These are phyloP conservation scores for Agrochola circellaris DNA, from an alignment of 2,888 invertebrate genomes.

Conservation along the genomic window DNA sequence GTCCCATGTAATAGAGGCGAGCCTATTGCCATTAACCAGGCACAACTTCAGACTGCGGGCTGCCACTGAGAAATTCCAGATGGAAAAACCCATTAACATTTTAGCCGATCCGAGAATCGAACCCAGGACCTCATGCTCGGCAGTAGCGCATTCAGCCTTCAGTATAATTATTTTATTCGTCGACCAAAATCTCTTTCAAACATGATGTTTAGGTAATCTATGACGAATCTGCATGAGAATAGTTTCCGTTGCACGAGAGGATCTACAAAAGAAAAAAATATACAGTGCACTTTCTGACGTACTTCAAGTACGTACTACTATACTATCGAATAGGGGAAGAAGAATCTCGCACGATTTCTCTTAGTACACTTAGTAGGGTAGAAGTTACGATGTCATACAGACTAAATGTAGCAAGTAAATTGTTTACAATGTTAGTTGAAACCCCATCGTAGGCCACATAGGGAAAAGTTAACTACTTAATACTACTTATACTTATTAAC, in stretches of 20 bases:
- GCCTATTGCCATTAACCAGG: neutral
- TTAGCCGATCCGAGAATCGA: too few species aligned
- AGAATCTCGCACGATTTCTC: neutral
- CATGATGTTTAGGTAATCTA: neutral
- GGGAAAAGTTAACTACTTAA: neutral
- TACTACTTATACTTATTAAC: neutral
- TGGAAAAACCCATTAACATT: too few species aligned
- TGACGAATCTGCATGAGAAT: too few species aligned
- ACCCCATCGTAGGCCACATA: neutral
- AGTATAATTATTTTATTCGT: constrained; percentile 5
- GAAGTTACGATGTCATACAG: constrained; percentile 8
- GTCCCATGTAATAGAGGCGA: neutral
- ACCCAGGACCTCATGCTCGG: too few species aligned
- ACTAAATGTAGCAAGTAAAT: constrained; percentile 24
- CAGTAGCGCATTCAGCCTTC: neutral
- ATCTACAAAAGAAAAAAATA: neutral
- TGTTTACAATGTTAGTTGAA: constrained; percentile 11
- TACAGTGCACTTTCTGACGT: constrained; percentile 13
- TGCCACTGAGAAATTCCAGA: too few species aligned
- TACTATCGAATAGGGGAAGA: neutral
- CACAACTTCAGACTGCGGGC: too few species aligned
- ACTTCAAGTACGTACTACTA: neutral
- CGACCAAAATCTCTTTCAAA: constrained; percentile 6
- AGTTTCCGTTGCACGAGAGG: neutral
- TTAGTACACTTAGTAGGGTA: neutral